Conservation (phyloP, 2,888 invertebrate genomes). For the Archips crataeganus region DNA sequence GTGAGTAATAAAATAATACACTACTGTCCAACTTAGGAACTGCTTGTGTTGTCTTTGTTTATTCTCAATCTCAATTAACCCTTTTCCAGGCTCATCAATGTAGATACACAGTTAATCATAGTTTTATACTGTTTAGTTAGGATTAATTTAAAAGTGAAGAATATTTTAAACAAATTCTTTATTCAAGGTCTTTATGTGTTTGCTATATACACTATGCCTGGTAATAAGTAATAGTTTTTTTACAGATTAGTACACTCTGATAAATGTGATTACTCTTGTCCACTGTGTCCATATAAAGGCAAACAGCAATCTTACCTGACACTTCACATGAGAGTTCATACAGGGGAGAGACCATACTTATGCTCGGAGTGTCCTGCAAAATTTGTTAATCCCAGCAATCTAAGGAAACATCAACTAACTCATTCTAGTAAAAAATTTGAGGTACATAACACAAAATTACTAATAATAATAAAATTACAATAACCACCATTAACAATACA, state of each 20-base stretch:
- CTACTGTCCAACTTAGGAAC: no score
- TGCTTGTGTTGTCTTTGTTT: not conserved
- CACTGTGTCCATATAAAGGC: slow-evolving; percentile 50
- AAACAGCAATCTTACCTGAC: slow-evolving; percentile 51
- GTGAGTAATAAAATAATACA: slow-evolving; percentile 34
- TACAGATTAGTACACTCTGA: slow-evolving; percentile 49
- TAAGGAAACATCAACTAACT: slow-evolving; percentile 49
- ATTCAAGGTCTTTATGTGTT: no score
- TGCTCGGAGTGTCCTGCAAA: slow-evolving; percentile 51
- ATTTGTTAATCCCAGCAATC: slow-evolving; percentile 49
- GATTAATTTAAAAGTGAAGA: no score
- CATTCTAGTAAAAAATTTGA: slow-evolving; percentile 50
- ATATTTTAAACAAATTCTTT: no score
- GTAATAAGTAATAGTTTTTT: not conserved
- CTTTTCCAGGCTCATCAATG: no score
- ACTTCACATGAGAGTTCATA: slow-evolving; percentile 51
- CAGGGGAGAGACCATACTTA: slow-evolving; percentile 50
- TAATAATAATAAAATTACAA: not conserved
- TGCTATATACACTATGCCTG: no score
- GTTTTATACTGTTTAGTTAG: no score
- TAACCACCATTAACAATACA: not conserved
- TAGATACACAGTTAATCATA: no score
- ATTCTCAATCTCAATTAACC: no score
- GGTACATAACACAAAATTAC: slow-evolving; percentile 40
- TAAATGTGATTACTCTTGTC: slow-evolving; percentile 47